Evolutionary conservation across 2,797 vertebrate genomes (phyloP), one percentile per base, ranked within the genome.

Genomic region (Acrossocheilus wenchowensis): DNA sequence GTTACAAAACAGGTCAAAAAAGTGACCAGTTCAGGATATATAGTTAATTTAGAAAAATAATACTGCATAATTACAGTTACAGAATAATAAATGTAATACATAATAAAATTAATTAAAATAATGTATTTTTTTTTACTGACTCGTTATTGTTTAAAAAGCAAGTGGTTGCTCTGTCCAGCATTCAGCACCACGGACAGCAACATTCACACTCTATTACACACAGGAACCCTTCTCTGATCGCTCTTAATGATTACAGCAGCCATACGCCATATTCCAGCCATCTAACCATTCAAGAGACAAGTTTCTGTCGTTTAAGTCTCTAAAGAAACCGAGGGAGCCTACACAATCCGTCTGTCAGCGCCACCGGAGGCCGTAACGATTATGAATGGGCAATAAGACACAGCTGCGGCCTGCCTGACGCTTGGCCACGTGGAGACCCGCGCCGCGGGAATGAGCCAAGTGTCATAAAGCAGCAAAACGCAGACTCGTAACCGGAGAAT

Each of bases 301-400:
- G 50, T 15, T 41, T 82, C 34, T 72, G 9, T 62, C n/a, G 81
- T 43, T 72, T 57, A 72, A 26, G 36, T 57, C 52, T 82, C 50
- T 43, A 23, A 23, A 62, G 52, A 83, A 72, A 15, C 41, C 41
- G 64, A 12, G 52, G 62, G 78, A 78, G 57, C 11, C 60, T 30
- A 23, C 60, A n/a, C 48, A 52, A 68, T 83, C 81, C 66, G 71
- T 87, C 86, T 84, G 82, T 82, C 78, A 57, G 68, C 71, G 50
- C 41, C 72, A 87, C 88, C 54, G 36, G 66, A 72, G 78, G 78
- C 82, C 43, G 54, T 78, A 84, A 71, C 62, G 69, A 89, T 87
- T 84, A 84, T 74, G 69, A 88, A 86, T 84, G 87, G 60, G 68
- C 64, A 84, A 74, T 50, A 50, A 77, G 60, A 81, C 88, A 69